Conservation (phyloP, 2,113 vertebrate species). For the Pao palembangensis region DNA sequence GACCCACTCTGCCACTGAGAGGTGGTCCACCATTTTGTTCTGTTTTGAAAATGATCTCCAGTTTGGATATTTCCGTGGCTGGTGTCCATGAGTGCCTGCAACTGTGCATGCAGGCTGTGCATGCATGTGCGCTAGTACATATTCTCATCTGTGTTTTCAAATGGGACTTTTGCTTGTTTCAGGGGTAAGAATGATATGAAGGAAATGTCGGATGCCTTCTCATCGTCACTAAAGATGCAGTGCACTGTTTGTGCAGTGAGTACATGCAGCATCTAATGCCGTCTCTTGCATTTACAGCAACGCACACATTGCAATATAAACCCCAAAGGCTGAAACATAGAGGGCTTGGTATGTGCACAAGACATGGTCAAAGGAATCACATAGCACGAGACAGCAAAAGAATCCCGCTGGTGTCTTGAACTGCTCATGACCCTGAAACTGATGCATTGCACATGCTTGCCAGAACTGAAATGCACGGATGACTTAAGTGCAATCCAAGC, state of each 20-base stretch:
- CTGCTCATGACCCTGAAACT: conserved; percentile 19
- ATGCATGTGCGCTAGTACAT: conserved; percentile 18
- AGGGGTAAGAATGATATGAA: conserved; percentile 21
- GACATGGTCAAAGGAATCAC: conserved; percentile 16
- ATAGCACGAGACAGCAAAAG: neutral
- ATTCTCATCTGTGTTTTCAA: conserved; percentile 1
- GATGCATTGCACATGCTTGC: neutral
- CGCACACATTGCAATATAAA: neutral
- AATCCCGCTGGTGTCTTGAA: conserved; percentile 17
- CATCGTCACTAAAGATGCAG: conserved; percentile 18
- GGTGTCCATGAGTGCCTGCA: conserved; percentile 19
- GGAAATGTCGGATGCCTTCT: conserved; percentile 27
- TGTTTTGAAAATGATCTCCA: conserved; percentile 69
- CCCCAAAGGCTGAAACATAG: neutral
- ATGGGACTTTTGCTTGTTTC: conserved; percentile 15
- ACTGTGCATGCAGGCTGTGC: conserved; percentile 3
- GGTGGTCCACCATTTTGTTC: conserved; percentile 67
- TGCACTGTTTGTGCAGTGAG: neutral
- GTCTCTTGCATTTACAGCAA: conserved; percentile 8
- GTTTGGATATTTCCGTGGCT: conserved; percentile 43
- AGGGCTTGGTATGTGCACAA: neutral
- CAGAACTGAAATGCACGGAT: neutral
- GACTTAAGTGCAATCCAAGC: neutral
- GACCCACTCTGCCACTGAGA: conserved; percentile 58
- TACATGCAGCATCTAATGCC: neutral